A percentile compares a stretch with the other conserved stretches of the same genome.
phyloP scores from a whole-genome alignment of 2,113 vertebrate species.

The Microtus richardsoni region DNA sequence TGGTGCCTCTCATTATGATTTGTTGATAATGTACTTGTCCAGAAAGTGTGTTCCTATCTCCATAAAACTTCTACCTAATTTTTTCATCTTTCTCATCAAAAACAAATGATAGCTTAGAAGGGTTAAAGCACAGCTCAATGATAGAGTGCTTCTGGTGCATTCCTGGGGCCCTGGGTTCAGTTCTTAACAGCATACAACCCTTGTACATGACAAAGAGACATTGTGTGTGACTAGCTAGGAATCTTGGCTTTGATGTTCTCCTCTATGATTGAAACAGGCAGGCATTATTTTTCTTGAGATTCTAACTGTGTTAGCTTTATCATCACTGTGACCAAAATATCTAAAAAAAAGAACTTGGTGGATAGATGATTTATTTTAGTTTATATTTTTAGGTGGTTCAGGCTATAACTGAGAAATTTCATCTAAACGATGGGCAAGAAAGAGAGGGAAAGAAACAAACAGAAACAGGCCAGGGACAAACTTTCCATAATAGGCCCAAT shows the following conservation, averaged over 20 bases:
- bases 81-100: not conserved
- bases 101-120: not conserved
- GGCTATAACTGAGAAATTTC: not conserved
- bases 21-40: not conserved
- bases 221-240: not conserved
- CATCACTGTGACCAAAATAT: not conserved
- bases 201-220: not conserved
- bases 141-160: too few species aligned
- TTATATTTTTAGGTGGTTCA: not conserved
- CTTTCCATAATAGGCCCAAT: not conserved
- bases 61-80: not conserved
- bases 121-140: too few species aligned
- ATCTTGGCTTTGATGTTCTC: constrained; percentile 6
- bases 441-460: not conserved
- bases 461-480: not conserved
- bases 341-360: not conserved
- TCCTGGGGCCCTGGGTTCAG: not conserved
- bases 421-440: not conserved
- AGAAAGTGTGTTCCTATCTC: not conserved
- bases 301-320: not conserved
- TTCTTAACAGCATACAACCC: not conserved
- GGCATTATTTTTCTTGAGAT: not conserved
- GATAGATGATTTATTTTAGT: not conserved
- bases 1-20: not conserved
- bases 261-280: not conserved